These are phyloP conservation scores for Oncopeltus fasciatus DNA, from an alignment of 1,140 invertebrate genomes.

Conservation along the genomic window DNA sequence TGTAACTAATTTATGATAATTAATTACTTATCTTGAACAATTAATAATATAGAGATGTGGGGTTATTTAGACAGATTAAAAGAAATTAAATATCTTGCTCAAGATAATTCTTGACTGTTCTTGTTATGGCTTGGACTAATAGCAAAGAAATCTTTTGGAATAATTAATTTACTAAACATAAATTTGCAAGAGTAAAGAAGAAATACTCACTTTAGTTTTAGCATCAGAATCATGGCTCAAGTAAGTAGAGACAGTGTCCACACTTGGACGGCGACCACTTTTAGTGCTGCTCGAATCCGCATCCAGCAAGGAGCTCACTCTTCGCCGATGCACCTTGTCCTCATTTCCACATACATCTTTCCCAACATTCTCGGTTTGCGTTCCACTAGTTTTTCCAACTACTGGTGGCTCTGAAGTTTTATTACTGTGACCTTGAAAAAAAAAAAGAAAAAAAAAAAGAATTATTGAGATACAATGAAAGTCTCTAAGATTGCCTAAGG, in stretches of 20 bases:
- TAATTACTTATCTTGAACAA: too few species aligned
- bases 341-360: neutral
- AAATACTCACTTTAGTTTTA: slow-evolving; percentile 13
- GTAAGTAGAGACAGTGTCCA: slow-evolving; percentile 77
- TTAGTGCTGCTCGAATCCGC: slow-evolving; percentile 52
- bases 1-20: too few species aligned
- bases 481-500: too few species aligned
- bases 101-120: too few species aligned
- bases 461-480: too few species aligned
- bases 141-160: too few species aligned
- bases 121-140: too few species aligned
- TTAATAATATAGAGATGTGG: too few species aligned
- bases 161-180: too few species aligned
- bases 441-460: too few species aligned
- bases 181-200: neutral
- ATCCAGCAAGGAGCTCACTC: slow-evolving; percentile 33
- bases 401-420: neutral
- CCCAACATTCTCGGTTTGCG: neutral
- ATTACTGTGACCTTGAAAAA: slow-evolving; percentile 16
- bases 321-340: neutral
- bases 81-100: too few species aligned
- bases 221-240: slow-evolving; percentile 63
- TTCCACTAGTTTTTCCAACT: neutral
- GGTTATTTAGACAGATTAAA: too few species aligned
- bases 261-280: slow-evolving; percentile 56